phyloP scores from a whole-genome alignment of 2,113 vertebrate genomes.

The Xiphorhynchus elegans region DNA sequence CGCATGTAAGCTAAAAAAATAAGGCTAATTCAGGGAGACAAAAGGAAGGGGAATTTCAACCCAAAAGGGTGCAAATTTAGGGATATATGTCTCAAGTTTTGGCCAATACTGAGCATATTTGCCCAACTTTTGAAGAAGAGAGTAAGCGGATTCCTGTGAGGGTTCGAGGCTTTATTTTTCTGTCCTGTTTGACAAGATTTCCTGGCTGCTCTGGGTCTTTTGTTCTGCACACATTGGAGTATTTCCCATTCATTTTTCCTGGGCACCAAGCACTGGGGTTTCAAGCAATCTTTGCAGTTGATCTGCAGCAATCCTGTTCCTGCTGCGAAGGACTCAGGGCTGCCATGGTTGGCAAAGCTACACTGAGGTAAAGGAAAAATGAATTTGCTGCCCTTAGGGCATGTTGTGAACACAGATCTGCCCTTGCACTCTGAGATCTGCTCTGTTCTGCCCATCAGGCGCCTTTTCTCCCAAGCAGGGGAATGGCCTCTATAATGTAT shows the following conservation, averaged over 20 bases:
- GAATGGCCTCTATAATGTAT: rapidly evolving
- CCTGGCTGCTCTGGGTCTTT: background rate
- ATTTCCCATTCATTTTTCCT: background rate
- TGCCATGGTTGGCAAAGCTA: background rate
- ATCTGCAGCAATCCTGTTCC: background rate
- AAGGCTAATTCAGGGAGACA: background rate
- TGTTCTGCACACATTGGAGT: background rate
- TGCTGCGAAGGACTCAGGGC: background rate
- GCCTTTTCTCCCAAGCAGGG: background rate
- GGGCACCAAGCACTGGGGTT: background rate
- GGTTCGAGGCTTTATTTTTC: background rate
- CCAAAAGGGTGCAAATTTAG: background rate
- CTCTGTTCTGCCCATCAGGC: background rate
- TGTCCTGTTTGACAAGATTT: background rate
- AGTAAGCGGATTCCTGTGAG: background rate
- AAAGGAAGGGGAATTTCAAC: background rate
- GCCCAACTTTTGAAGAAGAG: background rate
- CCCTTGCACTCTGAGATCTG: background rate
- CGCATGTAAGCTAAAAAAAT: background rate
- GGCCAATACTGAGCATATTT: rapidly evolving
- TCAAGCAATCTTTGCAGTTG: background rate
- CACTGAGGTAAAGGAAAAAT: background rate
- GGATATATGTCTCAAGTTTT: rapidly evolving
- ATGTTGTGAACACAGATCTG: background rate
- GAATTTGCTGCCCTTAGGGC: background rate